Evolutionary conservation across 53 echinoderm and acorn worm species (phyloP).

Genomic region (Holothuria leucospilota): DNA sequence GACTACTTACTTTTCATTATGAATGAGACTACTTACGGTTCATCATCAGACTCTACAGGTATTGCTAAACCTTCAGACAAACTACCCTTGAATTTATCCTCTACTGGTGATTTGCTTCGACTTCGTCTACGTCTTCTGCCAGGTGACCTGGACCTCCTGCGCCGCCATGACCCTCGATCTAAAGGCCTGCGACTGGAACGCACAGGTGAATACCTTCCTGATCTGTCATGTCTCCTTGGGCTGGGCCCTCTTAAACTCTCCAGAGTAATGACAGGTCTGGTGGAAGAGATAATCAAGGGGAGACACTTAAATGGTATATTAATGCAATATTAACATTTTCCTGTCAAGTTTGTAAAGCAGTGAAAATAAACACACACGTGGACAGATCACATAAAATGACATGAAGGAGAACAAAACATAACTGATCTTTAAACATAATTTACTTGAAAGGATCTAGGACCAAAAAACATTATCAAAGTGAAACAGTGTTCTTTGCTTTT

Average conservation of each 20-base stretch:
- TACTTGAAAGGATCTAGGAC: too few species aligned
- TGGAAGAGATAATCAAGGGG: too few species aligned
- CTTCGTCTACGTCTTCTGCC: conserved; percentile 60
- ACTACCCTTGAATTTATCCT: conserved; percentile 97
- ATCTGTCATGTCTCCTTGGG: not conserved
- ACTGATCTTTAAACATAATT: too few species aligned
- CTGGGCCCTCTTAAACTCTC: conserved; percentile 66
- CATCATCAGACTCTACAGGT: conserved; percentile 76
- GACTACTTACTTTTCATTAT: too few species aligned
- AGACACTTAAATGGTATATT: not conserved
- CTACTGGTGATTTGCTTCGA: conserved; percentile 63
- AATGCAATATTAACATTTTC: too few species aligned
- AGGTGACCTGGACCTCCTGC: conserved; percentile 59
- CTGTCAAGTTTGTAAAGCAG: too few species aligned
- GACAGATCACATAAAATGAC: too few species aligned
- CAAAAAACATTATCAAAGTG: too few species aligned
- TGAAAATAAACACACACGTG: too few species aligned
- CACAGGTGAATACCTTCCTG: conserved; percentile 51
- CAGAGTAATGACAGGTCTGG: conserved; percentile 71
- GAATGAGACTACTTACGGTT: conserved; percentile 73
- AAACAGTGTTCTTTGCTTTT: too few species aligned
- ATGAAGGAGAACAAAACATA: too few species aligned
- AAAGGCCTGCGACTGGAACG: conserved; percentile 35
- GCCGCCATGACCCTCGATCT: not conserved
- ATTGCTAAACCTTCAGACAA: conserved; percentile 83